Percentiles rank a stretch among this genome's conserved stretches.
Conservation (phyloP, 64 coral and sea anemone species). For the Dendronephthya gigantea region DNA sequence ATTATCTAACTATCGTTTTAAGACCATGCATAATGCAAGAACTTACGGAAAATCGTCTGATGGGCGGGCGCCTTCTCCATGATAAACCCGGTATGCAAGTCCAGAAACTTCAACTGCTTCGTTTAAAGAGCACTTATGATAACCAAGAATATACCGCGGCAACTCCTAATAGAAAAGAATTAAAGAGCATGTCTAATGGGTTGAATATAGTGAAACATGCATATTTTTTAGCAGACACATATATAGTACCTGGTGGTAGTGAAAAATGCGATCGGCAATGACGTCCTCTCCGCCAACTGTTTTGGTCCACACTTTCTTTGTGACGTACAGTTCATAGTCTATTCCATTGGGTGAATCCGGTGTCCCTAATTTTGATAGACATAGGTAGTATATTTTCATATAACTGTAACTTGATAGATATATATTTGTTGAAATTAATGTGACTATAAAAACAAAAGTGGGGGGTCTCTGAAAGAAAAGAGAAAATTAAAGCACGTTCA, state of each 20-base stretch:
- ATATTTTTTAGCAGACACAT: background rate
- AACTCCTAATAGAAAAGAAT: background rate
- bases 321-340: slow-evolving; percentile 3
- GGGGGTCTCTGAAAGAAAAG: too few relatives aligned
- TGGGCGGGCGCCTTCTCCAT: background rate
- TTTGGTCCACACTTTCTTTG: background rate
- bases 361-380: too few relatives aligned
- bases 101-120: background rate
- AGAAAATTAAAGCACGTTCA: too few relatives aligned
- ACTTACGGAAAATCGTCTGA: slow-evolving; percentile 11
- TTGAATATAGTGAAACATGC: too few relatives aligned
- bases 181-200: too few relatives aligned
- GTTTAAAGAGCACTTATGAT: background rate
- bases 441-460: too few relatives aligned
- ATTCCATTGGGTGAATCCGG: slow-evolving; percentile 12
- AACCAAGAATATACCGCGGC: slow-evolving; percentile 7
- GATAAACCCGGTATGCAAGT: slow-evolving; percentile 4
- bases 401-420: too few relatives aligned
- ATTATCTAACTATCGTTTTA: too few relatives aligned
- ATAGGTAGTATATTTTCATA: too few relatives aligned
- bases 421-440: too few relatives aligned
- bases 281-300: background rate
- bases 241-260: background rate
- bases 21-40: background rate
- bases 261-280: background rate